Evolutionary conservation across 2,888 invertebrate species (phyloP), one percentile per base, ranked within the genome.

Genomic region (Lissonota sp.): DNA sequence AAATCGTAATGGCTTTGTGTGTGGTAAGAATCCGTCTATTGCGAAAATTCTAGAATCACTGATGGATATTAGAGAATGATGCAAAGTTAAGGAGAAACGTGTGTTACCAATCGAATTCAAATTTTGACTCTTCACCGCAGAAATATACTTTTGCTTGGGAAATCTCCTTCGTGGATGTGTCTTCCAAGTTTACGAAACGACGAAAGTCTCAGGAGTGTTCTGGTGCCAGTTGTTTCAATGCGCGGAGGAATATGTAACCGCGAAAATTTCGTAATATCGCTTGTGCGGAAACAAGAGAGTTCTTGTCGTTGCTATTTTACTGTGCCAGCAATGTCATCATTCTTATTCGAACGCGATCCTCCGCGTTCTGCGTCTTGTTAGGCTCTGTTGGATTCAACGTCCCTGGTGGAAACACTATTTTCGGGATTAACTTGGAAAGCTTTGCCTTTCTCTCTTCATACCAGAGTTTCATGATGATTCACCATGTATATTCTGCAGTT

Each of bases 21-120:
- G 26, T 26, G n/a, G n/a, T 3, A 26, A 26, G 26, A 26, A 26
- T 26, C 26, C n/a, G 49, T 5, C 49, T 5, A 12, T 53, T 53
- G 53, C 12, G 7, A 66, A 74, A 57, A 42, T 57, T 10, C 16
- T 74, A n/a, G 14, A 57, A 37, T 6, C 12, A 4, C 6, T 4
- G 10, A 66, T 64, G 42, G 57, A 46, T 44, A 57, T 46, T 57
- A 7, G 10, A 6, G 10, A 8, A n/a, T 51, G 37, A 49, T n/a
- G 49, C 8, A 8, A 14, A 6, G 7, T 14, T 40, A 7, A 14
- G 14, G 12, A 5, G 39, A 8, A 16, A 71, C 51, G 62, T 6
- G 26, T 37, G 14, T 26, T 58, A 39, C 51, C 16, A 42, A 78
- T 53, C 44, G 58, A 55, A 67, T 79, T 57, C 55, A 67, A 63